Evolutionary conservation across 2,888 invertebrate genomes (phyloP), one percentile per base, ranked within the genome.

Genomic region (Tetropium fuscum): DNA sequence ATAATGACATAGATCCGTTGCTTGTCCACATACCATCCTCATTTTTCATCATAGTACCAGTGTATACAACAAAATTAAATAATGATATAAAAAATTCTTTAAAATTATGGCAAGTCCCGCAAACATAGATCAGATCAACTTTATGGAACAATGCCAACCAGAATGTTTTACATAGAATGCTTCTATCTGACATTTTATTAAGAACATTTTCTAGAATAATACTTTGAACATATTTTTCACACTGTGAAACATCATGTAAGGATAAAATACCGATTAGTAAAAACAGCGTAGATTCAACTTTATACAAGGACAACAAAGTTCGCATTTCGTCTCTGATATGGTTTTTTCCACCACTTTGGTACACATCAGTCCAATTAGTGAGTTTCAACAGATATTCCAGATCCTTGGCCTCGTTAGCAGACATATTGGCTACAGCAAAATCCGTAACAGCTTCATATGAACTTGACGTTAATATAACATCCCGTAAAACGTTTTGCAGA

Each of bases 1-100:
- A 82, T 57, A 78, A 64, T 19, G 73, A 76, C 41, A 70, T 64
- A 49, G 58, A 63, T 7, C 67, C 63, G 64, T 82, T 73, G 34
- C 74, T 73, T 7, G 72, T 65, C 85, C 85, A 85, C 8, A 66
- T 64, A 47, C 63, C 58, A n/a, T 75, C 69, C 16, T 75, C 64
- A 47, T 70, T 71, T 53, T 69, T 74, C 83, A 85, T 84, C 73
- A 79, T 82, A 27, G 82, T 78, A 15, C 83, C 83, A 54, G 83
- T 76, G 65, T 82, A 83, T 59, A 83, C 79, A 47, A 85, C 69
- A 65, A 83, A 81, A 69, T 83, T 82, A 11, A 84, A 68, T 22
- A 85, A 73, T 41, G 77, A 77, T 25, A 74, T 70, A 16, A 80
- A 74, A 74, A 86, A 82, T n/a, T 74, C 72, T 2, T 67, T 44